A percentile compares a stretch with the other conserved stretches of the same genome.
Conservation (phyloP, 2,113 vertebrate species). For the Pterocles burchelli region DNA sequence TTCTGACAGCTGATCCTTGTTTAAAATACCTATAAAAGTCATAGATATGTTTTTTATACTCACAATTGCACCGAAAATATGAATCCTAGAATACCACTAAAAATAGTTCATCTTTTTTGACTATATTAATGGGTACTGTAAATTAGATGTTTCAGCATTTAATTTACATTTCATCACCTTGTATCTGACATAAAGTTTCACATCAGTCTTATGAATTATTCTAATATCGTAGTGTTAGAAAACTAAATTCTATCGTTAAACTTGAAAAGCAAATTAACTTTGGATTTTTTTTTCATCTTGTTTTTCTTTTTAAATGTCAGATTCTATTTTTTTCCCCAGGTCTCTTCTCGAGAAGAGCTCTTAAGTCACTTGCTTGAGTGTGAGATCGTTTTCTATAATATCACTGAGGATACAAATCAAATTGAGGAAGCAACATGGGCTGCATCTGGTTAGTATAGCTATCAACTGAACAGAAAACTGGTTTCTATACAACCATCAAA, state of each 20-base stretch:
- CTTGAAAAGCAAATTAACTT: background rate
- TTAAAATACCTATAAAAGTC: background rate
- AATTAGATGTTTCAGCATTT: background rate
- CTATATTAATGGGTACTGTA: background rate
- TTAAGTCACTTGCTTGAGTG: constrained; percentile 82
- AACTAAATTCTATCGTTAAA: background rate
- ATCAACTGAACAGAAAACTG: background rate
- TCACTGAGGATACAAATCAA: constrained; percentile 80
- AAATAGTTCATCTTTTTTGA: background rate
- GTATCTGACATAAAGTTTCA: background rate
- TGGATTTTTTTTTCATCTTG: no score
- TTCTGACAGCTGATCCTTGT: background rate
- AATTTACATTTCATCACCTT: background rate
- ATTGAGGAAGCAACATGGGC: constrained; percentile 89
- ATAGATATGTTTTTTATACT: background rate
- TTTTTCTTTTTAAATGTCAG: background rate
- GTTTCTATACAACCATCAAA: background rate
- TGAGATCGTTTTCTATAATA: constrained; percentile 88
- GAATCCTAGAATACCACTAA: background rate
- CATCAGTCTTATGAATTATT: background rate
- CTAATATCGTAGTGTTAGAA: background rate
- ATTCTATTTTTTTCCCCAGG: constrained; percentile 9
- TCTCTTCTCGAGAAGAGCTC: constrained; percentile 68
- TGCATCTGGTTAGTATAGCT: constrained; percentile 80
- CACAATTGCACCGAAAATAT: background rate